These are phyloP conservation scores for Ctenomys sociabilis DNA, from an alignment of 2,113 vertebrate species.

Conservation along the genomic window DNA sequence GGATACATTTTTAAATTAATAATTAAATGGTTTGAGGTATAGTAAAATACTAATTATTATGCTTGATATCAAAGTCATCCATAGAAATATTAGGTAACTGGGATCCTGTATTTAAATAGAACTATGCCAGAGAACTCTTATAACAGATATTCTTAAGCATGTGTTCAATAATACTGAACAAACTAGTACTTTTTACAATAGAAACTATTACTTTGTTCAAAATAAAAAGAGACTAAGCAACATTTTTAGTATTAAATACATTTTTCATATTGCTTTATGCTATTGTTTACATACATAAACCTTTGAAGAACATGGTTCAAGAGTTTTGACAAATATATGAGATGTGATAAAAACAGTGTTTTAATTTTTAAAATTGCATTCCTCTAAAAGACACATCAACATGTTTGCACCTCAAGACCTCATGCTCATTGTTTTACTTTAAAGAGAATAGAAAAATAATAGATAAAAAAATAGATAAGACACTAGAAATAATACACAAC, in stretches of 20 bases:
- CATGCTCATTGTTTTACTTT: neutral
- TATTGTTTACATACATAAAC: neutral
- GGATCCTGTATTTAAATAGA: neutral
- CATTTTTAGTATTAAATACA: neutral
- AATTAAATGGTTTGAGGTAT: neutral
- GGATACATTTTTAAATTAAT: neutral
- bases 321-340: neutral
- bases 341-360: neutral
- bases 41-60: neutral
- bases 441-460: too few species aligned
- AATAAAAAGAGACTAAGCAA: neutral
- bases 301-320: neutral
- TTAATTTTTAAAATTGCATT: neutral
- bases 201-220: neutral
- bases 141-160: neutral
- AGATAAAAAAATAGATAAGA: too few species aligned
- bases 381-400: neutral
- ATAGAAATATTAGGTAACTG: neutral
- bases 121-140: neutral
- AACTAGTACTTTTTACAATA: neutral
- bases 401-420: neutral
- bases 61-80: neutral
- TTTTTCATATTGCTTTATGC: neutral
- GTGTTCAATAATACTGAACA: neutral
- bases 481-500: too few species aligned